phyloP scores from a whole-genome alignment of 1,140 invertebrate genomes.

The Drosophila mayri region DNA sequence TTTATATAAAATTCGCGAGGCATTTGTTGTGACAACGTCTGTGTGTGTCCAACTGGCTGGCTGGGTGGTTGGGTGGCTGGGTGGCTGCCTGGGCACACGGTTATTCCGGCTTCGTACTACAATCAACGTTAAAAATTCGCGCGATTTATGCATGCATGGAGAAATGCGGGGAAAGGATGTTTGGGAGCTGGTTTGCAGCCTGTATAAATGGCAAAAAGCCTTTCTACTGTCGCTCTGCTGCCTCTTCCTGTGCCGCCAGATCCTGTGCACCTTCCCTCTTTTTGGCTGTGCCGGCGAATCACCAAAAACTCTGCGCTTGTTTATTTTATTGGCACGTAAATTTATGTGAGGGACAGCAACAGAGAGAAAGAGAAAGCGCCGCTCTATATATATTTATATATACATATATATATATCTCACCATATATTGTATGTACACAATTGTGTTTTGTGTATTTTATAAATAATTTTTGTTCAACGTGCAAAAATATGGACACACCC shows the following conservation, averaged over 20 bases:
- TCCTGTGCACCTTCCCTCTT: constrained; percentile 1
- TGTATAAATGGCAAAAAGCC: constrained; percentile 56
- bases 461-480: constrained; percentile 70
- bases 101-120: constrained; percentile 67
- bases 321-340: constrained; percentile 83
- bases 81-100: constrained; percentile 49
- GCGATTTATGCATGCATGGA: constrained; percentile 79
- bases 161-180: constrained; percentile 16
- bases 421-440: constrained; percentile 62
- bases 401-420: not conserved
- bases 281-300: constrained; percentile 46
- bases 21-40: constrained; percentile 78
- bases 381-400: constrained; percentile 15
- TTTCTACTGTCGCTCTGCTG: constrained; percentile 22
- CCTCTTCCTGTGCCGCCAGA: constrained; percentile 42
- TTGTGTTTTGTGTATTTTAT: constrained; percentile 64
- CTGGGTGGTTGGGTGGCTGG: not conserved
- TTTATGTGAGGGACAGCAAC: constrained; percentile 54
- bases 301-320: constrained; percentile 77
- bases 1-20: constrained; percentile 78
- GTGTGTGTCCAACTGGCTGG: constrained; percentile 36
- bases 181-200: constrained; percentile 18
- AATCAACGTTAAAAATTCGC: constrained; percentile 82
- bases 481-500: constrained; percentile 62
- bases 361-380: constrained; percentile 1